phyloP scores from a whole-genome alignment of 2,797 vertebrate genomes.

The Micrastur ruficollis region DNA sequence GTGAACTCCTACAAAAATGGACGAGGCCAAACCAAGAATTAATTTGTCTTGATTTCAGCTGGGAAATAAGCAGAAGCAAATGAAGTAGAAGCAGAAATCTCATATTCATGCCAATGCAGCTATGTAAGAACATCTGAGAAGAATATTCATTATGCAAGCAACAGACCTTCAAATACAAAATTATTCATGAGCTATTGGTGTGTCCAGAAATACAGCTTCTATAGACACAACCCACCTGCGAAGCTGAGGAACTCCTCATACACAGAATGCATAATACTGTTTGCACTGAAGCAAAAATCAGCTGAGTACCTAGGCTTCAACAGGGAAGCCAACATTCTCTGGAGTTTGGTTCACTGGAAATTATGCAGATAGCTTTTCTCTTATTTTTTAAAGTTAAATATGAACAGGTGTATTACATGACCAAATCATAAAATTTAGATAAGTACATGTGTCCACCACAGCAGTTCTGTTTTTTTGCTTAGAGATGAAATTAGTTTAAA shows the following conservation, averaged over 20 bases:
- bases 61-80: constrained; percentile 27
- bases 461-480: background rate
- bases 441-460: background rate
- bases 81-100: constrained; percentile 6
- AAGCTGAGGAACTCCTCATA: background rate
- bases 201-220: background rate
- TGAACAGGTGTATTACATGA: background rate
- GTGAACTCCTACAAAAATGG: background rate
- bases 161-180: background rate
- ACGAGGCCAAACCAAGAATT: background rate
- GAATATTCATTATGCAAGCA: background rate
- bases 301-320: background rate
- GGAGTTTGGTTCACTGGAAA: background rate
- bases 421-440: background rate
- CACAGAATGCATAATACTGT: background rate
- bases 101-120: background rate
- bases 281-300: background rate
- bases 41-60: background rate
- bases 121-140: background rate
- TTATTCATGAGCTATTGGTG: background rate
- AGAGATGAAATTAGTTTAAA: background rate
- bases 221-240: constrained; percentile 2
- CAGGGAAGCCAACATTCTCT: background rate
- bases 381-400: background rate
- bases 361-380: background rate